Conservation (phyloP, 2,888 invertebrate species). For the Drosophila testacea region DNA sequence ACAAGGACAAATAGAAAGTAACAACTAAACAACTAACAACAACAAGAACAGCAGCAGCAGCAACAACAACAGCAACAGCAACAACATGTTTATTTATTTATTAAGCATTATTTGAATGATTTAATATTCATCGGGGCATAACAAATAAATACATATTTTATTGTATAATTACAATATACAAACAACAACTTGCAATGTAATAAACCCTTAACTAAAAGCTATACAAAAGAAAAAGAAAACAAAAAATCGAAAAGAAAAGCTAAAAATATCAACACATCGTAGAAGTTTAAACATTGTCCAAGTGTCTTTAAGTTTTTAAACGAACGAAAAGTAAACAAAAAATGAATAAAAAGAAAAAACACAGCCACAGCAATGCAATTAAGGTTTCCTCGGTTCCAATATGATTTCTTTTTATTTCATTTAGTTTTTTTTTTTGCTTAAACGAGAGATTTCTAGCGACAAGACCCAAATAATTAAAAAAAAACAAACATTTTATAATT, state of each 20-base stretch:
- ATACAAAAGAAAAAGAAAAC: conserved; percentile 33
- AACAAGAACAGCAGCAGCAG: conserved; percentile 54
- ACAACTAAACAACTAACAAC: conserved; percentile 53
- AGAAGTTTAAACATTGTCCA: conserved; percentile 74
- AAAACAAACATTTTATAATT: conserved; percentile 29
- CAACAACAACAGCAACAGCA: conserved; percentile 46
- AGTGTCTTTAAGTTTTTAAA: conserved; percentile 80
- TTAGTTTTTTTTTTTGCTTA: conserved; percentile 23
- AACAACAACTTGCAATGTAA: conserved; percentile 46
- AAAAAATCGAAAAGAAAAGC: conserved; percentile 47
- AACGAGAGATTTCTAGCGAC: conserved; percentile 48
- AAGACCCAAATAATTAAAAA: conserved; percentile 16
- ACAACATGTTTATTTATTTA: conserved; percentile 75
- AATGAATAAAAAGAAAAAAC: conserved; percentile 29
- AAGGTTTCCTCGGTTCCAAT: conserved; percentile 62
- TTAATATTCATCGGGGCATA: conserved; percentile 77
- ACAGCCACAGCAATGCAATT: conserved; percentile 78
- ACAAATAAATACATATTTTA: conserved; percentile 65
- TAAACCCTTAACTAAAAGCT: conserved; percentile 51
- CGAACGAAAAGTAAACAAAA: conserved; percentile 70
- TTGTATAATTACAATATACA: conserved; percentile 67
- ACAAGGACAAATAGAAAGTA: conserved; percentile 91
- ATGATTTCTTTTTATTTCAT: conserved; percentile 18
- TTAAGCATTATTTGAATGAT: conserved; percentile 80
- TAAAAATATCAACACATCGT: conserved; percentile 52